Conservation (phyloP, 2,888 invertebrate species). For the Caenorhabditis sp. region DNA sequence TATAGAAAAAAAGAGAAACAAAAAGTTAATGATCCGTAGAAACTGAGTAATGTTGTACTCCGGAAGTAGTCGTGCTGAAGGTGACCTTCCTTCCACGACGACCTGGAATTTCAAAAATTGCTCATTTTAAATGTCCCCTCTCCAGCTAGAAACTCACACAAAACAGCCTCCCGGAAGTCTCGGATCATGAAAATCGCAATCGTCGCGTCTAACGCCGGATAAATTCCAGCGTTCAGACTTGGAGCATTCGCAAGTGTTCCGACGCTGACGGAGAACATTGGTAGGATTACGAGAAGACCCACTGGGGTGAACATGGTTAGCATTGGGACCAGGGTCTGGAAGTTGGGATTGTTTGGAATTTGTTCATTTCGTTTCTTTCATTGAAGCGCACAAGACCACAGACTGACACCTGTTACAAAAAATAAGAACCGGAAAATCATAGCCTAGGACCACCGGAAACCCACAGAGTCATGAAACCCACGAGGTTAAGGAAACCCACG, state of each 20-base stretch:
- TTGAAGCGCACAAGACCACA: too few relatives aligned
- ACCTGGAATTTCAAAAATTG: neutral
- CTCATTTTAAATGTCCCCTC: neutral
- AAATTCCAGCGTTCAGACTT: slow-evolving; percentile 3
- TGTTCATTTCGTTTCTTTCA: too few relatives aligned
- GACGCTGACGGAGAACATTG: slow-evolving; percentile 38
- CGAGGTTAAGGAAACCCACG: too few relatives aligned
- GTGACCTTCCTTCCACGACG: neutral
- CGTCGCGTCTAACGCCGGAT: slow-evolving; percentile 42
- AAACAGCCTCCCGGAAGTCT: slow-evolving; percentile 43
- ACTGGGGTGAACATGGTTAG: slow-evolving; percentile 39
- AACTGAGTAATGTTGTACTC: neutral
- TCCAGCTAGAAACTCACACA: slow-evolving; percentile 28
- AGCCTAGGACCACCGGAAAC: too few relatives aligned
- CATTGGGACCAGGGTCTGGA: slow-evolving; percentile 44
- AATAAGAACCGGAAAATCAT: too few relatives aligned
- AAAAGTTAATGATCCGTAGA: neutral
- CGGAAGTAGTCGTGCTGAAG: neutral
- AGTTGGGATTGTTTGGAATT: neutral
- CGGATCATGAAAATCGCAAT: slow-evolving; percentile 52
- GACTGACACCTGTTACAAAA: too few relatives aligned
- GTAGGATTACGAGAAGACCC: slow-evolving; percentile 23
- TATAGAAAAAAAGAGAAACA: neutral
- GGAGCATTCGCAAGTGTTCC: slow-evolving; percentile 33
- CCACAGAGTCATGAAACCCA: too few relatives aligned